Percentiles rank a stretch among this genome's conserved stretches.
phyloP scores from a whole-genome alignment of 64 coral and sea anemone genomes.

The Montipora foliosa region DNA sequence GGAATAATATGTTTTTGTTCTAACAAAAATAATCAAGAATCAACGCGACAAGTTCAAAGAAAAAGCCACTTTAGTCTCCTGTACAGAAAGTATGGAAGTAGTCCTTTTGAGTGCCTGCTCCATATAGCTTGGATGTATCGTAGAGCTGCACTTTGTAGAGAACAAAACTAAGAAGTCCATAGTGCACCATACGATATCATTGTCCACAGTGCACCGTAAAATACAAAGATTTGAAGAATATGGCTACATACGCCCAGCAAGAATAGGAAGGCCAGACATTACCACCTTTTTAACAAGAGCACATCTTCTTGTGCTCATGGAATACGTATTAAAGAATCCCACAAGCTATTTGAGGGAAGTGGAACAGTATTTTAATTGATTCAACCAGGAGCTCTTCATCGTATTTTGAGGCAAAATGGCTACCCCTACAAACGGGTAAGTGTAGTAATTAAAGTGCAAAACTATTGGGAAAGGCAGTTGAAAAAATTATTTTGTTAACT shows the following conservation, averaged over 20 bases:
- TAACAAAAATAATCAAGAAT: too few species aligned
- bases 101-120: too few species aligned
- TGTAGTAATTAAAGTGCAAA: too few species aligned
- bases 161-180: constrained; percentile 26
- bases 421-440: neutral
- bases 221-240: constrained; percentile 35
- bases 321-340: constrained; percentile 29
- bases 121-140: neutral
- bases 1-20: too few species aligned
- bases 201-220: constrained; percentile 30
- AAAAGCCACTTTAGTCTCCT: too few species aligned
- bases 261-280: constrained; percentile 57
- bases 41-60: too few species aligned
- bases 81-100: too few species aligned
- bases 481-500: too few species aligned
- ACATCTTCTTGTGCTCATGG: constrained; percentile 48
- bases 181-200: neutral
- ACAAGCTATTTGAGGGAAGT: constrained; percentile 33
- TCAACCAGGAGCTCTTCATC: constrained; percentile 9
- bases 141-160: constrained; percentile 23
- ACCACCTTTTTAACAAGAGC: constrained; percentile 50
- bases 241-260: constrained; percentile 40
- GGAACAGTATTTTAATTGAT: constrained; percentile 8
- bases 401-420: constrained; percentile 18
- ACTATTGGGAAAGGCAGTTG: too few species aligned